phyloP scores from a whole-genome alignment of 2,888 invertebrate genomes.

The Creontiades dilutus region DNA sequence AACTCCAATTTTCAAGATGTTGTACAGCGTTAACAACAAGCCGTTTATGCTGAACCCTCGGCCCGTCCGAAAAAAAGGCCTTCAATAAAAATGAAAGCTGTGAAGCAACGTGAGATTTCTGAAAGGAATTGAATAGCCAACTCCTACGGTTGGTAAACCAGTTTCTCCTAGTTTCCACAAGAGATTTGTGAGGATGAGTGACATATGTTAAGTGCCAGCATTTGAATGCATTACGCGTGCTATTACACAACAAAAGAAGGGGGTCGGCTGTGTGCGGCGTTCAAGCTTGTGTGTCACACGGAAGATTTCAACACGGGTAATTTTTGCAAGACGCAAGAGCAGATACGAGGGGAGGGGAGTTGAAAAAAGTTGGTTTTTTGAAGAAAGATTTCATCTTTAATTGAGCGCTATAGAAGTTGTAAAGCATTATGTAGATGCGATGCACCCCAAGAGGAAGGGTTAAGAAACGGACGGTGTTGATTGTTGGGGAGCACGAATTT shows the following conservation, averaged over 20 bases:
- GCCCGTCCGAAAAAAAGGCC: background rate
- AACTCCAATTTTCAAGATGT: conserved; percentile 40
- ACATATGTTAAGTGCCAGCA: conserved; percentile 56
- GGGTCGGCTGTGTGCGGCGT: conserved; percentile 39
- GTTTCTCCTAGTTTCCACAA: conserved; percentile 47
- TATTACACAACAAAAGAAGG: conserved; percentile 58
- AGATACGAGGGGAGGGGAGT: background rate
- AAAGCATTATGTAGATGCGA: conserved; percentile 26
- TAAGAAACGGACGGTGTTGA: conserved; percentile 10
- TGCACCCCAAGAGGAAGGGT: conserved; percentile 42
- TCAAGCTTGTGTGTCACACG: conserved; percentile 51
- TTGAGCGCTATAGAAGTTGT: conserved; percentile 36
- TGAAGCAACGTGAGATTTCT: background rate
- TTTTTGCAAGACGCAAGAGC: conserved; percentile 26
- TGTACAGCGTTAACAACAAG: conserved; percentile 6
- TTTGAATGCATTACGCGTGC: conserved; percentile 59
- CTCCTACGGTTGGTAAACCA: conserved; percentile 22
- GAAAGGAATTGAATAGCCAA: conserved; percentile 9
- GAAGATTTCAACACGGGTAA: conserved; percentile 58
- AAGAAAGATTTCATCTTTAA: conserved; percentile 18
- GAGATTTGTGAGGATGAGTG: conserved; percentile 41
- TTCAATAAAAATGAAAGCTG: conserved; percentile 38
- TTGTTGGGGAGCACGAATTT: conserved; percentile 14
- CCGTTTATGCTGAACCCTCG: background rate
- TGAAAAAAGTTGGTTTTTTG: background rate